These are phyloP conservation scores for Mohoua ochrocephala DNA, from an alignment of 2,113 vertebrate species.

Conservation along the genomic window DNA sequence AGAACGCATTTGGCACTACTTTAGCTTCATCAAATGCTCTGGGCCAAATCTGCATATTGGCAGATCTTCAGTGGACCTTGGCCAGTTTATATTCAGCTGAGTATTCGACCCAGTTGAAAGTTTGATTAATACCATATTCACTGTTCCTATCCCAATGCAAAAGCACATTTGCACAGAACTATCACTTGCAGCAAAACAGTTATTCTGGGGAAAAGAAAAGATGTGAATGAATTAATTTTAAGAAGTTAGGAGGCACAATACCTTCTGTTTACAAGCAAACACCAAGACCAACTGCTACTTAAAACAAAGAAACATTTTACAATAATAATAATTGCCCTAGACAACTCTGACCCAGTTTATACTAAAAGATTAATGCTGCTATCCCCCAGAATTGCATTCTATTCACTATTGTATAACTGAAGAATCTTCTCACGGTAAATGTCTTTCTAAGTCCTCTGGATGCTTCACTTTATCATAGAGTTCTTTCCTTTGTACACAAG, in stretches of 20 bases:
- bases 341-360: not conserved
- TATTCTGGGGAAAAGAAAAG: not conserved
- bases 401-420: not conserved
- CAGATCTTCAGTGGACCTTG: not conserved
- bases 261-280: not conserved
- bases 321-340: not conserved
- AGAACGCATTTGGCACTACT: not conserved
- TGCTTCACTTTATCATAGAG: not conserved
- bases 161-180: not conserved
- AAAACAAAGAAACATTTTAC: not conserved
- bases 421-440: not conserved
- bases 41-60: not conserved
- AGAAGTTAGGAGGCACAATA: not conserved
- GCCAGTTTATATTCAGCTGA: not conserved
- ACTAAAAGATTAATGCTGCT: not conserved
- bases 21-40: not conserved
- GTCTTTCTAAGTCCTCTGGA: not conserved
- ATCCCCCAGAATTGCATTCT: not conserved
- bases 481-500: not conserved
- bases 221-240: not conserved
- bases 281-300: not conserved
- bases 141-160: not conserved
- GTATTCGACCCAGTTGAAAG: not conserved
- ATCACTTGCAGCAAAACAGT: not conserved
- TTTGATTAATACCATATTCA: not conserved